Conservation (phyloP, 2,888 invertebrate genomes). For the Oxytorus armatus region DNA sequence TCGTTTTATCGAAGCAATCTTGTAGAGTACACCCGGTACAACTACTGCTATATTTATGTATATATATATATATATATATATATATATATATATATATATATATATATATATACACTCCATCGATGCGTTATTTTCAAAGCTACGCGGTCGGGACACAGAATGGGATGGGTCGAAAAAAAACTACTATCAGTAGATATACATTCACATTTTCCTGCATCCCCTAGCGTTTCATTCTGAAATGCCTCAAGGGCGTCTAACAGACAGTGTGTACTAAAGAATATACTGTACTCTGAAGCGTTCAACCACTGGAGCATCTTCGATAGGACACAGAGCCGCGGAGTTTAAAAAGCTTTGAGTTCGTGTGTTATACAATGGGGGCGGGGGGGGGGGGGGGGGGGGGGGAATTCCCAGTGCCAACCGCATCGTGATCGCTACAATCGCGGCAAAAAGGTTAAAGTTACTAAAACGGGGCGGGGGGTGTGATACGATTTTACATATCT, state of each 20-base stretch:
- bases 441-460: slow-evolving; percentile 60
- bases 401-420: neutral
- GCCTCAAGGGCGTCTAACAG: too few relatives aligned
- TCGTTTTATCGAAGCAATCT: slow-evolving; percentile 20
- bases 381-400: neutral
- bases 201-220: slow-evolving; percentile 4
- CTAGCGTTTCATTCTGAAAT: neutral
- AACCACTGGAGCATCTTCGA: neutral
- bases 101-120: neutral
- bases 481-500: slow-evolving; percentile 29
- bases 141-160: slow-evolving; percentile 13
- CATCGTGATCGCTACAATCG: slow-evolving; percentile 18
- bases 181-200: neutral
- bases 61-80: neutral
- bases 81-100: neutral
- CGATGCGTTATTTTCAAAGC: slow-evolving; percentile 16
- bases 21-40: slow-evolving; percentile 14
- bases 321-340: too few relatives aligned
- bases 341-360: too few relatives aligned
- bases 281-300: neutral
- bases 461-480: neutral
- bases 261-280: too few relatives aligned
- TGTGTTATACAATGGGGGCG: too few relatives aligned
- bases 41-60: neutral
- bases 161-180: slow-evolving; percentile 26